These are phyloP conservation scores for Psilopsiagon aymara DNA, from an alignment of 2,113 vertebrate species.

Conservation along the genomic window DNA sequence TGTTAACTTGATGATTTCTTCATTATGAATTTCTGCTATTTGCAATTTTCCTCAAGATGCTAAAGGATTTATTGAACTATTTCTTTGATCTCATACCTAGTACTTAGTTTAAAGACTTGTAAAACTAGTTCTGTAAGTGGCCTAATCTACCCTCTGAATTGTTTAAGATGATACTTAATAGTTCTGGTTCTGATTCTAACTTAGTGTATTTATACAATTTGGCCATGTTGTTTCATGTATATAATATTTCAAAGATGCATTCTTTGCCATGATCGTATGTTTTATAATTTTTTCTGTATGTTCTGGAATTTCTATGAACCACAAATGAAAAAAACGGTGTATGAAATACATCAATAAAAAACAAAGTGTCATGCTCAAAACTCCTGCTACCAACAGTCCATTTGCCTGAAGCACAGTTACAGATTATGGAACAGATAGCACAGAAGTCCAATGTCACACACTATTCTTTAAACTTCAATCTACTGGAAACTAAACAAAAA, in stretches of 20 bases:
- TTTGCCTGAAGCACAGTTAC: background rate
- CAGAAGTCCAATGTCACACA: background rate
- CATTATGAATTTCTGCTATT: background rate
- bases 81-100: background rate
- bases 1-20: conserved; percentile 16
- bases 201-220: background rate
- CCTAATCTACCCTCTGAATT: background rate
- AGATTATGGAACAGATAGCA: background rate
- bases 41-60: conserved; percentile 1
- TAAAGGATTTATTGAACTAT: conserved; percentile 24
- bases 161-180: background rate
- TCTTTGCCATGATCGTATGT: background rate
- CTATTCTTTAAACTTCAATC: background rate
- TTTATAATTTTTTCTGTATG: background rate
- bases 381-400: background rate
- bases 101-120: background rate
- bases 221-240: background rate
- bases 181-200: background rate
- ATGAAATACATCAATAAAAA: background rate
- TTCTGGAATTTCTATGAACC: background rate
- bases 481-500: background rate
- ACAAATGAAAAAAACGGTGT: background rate
- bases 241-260: background rate
- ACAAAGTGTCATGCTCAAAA: background rate
- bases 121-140: background rate